These are phyloP conservation scores for Potorous gilbertii DNA, from an alignment of 2,797 vertebrate species.

Conservation along the genomic window DNA sequence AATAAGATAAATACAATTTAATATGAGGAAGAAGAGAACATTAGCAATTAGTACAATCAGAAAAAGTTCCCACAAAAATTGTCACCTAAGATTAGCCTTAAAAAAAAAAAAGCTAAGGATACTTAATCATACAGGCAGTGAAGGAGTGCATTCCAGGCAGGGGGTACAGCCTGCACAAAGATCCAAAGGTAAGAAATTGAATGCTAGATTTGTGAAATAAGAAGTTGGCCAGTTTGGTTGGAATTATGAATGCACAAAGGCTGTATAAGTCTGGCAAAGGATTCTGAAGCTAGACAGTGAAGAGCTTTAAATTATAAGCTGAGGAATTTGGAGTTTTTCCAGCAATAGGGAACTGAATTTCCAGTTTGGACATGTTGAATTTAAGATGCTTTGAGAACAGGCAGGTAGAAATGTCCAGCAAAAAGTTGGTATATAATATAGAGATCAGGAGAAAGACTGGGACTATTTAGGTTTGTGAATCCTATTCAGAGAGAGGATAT, in stretches of 20 bases:
- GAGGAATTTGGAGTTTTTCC: neutral
- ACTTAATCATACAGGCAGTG: neutral
- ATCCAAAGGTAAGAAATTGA: neutral
- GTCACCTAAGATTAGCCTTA: neutral
- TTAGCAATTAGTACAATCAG: neutral
- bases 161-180: neutral
- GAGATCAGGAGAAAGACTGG: neutral
- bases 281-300: neutral
- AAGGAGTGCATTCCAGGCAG: neutral
- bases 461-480: neutral
- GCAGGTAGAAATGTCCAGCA: neutral
- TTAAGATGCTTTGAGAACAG: neutral
- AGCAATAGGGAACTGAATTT: neutral
- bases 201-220: neutral
- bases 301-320: neutral
- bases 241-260: neutral
- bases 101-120: neutral
- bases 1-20: neutral
- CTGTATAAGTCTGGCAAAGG: neutral
- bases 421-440: neutral
- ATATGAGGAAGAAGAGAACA: neutral
- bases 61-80: neutral
- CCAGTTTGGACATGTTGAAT: neutral
- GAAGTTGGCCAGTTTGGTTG: neutral
- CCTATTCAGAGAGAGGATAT: neutral